Percentiles rank a stretch among this genome's conserved stretches.
phyloP scores from a whole-genome alignment of 2,113 vertebrate species.

The Mungos mungo region DNA sequence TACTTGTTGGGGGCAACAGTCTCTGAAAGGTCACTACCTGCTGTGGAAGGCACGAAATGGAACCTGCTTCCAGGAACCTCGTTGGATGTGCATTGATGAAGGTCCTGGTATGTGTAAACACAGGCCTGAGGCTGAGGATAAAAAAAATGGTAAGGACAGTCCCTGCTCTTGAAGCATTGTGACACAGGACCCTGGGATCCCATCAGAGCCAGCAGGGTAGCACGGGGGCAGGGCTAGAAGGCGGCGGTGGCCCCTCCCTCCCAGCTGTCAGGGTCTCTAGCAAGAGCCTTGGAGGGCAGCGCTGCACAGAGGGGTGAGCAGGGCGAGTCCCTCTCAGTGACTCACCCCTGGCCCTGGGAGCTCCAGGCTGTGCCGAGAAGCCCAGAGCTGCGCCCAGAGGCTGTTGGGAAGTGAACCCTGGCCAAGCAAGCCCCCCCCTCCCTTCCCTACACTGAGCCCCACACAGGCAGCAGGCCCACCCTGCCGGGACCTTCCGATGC shows the following conservation, averaged over 20 bases:
- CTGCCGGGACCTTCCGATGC: background rate
- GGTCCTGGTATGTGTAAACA: too few species aligned
- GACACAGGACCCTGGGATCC: background rate
- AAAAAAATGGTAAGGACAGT: too few species aligned
- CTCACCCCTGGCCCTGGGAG: conserved; percentile 45
- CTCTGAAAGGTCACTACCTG: rapidly evolving
- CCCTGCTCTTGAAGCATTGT: background rate
- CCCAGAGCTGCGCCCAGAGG: background rate
- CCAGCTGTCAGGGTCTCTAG: background rate
- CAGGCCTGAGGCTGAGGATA: background rate
- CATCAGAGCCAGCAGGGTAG: background rate
- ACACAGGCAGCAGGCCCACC: background rate
- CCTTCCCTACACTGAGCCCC: background rate
- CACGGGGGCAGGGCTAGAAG: rapidly evolving
- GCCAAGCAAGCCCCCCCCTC: background rate
- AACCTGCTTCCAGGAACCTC: background rate
- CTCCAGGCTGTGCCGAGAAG: background rate
- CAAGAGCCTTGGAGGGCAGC: background rate
- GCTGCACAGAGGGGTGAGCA: background rate
- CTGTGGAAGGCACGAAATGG: background rate
- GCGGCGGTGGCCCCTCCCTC: background rate
- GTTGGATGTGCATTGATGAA: background rate
- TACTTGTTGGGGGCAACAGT: background rate
- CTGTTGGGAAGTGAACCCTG: background rate
- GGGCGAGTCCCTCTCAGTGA: conserved; percentile 32